These are phyloP conservation scores for Seira sanloemensis DNA, from an alignment of 2,888 invertebrate genomes.

Conservation along the genomic window DNA sequence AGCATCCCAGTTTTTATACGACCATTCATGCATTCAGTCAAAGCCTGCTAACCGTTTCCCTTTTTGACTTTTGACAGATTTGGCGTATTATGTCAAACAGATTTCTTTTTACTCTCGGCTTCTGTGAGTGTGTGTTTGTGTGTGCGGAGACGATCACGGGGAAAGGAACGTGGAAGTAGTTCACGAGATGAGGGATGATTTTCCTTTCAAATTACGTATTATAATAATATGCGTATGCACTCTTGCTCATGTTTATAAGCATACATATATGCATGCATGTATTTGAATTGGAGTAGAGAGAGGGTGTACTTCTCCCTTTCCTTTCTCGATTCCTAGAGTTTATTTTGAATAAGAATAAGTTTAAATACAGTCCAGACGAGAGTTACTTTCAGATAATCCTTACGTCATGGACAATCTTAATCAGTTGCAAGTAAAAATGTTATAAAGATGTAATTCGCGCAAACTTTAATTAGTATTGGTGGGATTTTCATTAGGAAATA, in stretches of 20 bases:
- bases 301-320: conserved; percentile 5
- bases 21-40: conserved; percentile 1
- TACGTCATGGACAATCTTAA: too few relatives aligned
- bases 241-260: conserved; percentile 8
- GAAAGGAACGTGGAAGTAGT: conserved; percentile 8
- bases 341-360: too few relatives aligned
- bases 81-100: conserved; percentile 61
- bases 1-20: neutral
- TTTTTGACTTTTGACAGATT: conserved; percentile 64
- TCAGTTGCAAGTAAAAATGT: too few relatives aligned
- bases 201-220: conserved; percentile 10
- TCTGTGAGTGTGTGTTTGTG: conserved; percentile 23
- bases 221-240: neutral
- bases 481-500: too few relatives aligned
- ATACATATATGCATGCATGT: conserved; percentile 20
- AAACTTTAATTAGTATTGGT: too few relatives aligned
- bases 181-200: conserved; percentile 6
- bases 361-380: too few relatives aligned
- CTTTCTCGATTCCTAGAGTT: too few relatives aligned
- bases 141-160: neutral
- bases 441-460: too few relatives aligned
- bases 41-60: conserved; percentile 37
- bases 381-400: too few relatives aligned
- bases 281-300: conserved; percentile 18
- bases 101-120: conserved; percentile 38